Base-by-base conservation (phyloP, 2,113 vertebrate genomes). In the Sterrhoptilus dennistouni region DNA sequence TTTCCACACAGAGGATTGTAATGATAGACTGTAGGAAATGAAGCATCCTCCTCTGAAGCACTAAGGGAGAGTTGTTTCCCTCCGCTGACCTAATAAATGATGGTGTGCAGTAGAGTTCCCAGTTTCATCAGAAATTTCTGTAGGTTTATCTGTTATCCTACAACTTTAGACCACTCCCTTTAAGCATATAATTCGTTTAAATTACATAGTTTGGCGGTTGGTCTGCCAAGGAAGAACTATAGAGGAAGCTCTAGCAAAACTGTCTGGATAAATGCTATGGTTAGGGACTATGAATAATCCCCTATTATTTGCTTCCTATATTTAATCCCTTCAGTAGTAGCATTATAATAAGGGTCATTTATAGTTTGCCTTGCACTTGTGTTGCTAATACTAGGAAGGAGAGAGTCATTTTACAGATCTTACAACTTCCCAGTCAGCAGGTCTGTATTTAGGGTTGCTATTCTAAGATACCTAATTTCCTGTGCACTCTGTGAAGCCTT, bases 401-500 rank as follows among this genome's bases (percentile, higher is more conserved):
- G 72, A n/a, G 65, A 52, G 52, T 66, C 4, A 50, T 92, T 90
- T 90, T 93, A 92, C 90, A 90, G 56, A 25, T 78, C 80, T 74
- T 93, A 83, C 35, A 90, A 83, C 76, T 90, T 95, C 54, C 35
- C 38, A 93, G 94, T 94, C 95, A 96, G 95, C 91, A 89, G 89
- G 83, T 93, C 86, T 87, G 47, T 77, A 81, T 95, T 97, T 96
- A 90, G 71, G 83, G 80, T 81, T 96, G 80, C 96, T 97, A 96
- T 97, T 97, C 95, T 96, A 87, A 95, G 95, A 90, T 40, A 95
- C 56, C 52, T 95, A 96, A 97, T 97, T 97, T 97, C 96, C 96
- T 97, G 89, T 81, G 72, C 91, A 0, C 96, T 90, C 94, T 95
- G 80, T 95, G 96, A 95, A 92, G 94, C 80, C 93, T 66, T 76